A percentile compares a stretch with the other conserved stretches of the same genome.
Conservation (phyloP, 2,113 vertebrate species). For the Cyphomyrus plagiostoma region DNA sequence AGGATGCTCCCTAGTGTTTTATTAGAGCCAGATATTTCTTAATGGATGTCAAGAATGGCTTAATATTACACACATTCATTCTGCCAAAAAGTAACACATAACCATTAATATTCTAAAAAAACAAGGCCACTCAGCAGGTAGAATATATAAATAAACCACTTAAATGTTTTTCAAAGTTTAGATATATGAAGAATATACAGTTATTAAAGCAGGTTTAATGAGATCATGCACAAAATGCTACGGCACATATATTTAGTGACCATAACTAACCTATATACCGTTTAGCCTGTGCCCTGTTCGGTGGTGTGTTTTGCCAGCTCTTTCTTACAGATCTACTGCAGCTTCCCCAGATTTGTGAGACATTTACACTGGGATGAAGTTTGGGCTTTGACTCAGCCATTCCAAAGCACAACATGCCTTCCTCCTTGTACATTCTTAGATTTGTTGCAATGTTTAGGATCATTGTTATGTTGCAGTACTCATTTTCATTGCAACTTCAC, state of each 20-base stretch:
- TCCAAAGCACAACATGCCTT: neutral
- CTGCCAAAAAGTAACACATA: slow-evolving; percentile 20
- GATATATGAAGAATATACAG: neutral
- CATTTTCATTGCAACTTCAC: neutral
- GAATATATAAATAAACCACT: neutral
- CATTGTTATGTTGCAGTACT: neutral
- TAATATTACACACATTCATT: slow-evolving; percentile 25
- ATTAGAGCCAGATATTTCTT: slow-evolving; percentile 34
- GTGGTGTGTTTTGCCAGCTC: neutral
- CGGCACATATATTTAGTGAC: neutral
- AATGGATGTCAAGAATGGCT: slow-evolving; percentile 33
- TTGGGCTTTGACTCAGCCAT: neutral
- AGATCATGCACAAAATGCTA: neutral
- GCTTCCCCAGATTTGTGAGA: neutral
- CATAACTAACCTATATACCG: neutral
- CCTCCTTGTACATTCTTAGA: neutral
- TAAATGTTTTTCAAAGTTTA: neutral
- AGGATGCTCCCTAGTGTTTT: slow-evolving; percentile 28
- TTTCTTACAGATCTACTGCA: neutral
- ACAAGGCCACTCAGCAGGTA: neutral
- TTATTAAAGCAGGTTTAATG: neutral
- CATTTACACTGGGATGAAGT: slow-evolving; percentile 3
- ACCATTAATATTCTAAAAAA: neutral
- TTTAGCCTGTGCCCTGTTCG: neutral
- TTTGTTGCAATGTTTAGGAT: neutral